Evolutionary conservation across 2,888 invertebrate species (phyloP).

Genomic region (Lumbricus terrestris): DNA sequence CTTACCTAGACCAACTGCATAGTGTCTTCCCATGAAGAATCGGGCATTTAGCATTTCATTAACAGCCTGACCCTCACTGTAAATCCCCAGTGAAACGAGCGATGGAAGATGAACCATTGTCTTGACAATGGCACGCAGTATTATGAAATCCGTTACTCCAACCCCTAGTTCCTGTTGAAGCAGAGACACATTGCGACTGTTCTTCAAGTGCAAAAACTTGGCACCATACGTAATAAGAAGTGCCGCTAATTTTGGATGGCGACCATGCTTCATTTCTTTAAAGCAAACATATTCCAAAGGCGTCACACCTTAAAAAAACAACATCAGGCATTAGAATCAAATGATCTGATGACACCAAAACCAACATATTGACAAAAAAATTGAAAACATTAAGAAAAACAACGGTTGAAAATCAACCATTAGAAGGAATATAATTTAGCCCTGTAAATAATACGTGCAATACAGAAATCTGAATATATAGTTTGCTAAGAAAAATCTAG

Average conservation of each 20-base stretch:
- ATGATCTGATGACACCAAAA: background rate
- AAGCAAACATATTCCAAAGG: constrained; percentile 55
- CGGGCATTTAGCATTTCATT: background rate
- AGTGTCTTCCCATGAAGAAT: constrained; percentile 6
- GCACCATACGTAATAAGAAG: constrained; percentile 55
- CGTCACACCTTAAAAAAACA: constrained; percentile 44
- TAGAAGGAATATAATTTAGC: too few relatives aligned
- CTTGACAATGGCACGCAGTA: constrained; percentile 46
- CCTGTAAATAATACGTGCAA: too few relatives aligned
- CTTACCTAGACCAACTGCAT: constrained; percentile 25
- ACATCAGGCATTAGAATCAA: background rate
- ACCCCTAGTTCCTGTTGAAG: constrained; percentile 48
- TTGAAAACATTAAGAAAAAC: too few relatives aligned
- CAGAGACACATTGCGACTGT: constrained; percentile 46
- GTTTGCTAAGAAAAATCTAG: too few relatives aligned
- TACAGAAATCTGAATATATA: too few relatives aligned
- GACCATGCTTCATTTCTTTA: constrained; percentile 45
- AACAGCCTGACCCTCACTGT: constrained; percentile 27
- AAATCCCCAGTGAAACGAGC: constrained; percentile 42
- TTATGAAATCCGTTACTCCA: constrained; percentile 33
- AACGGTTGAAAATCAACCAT: too few relatives aligned
- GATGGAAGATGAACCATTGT: constrained; percentile 46
- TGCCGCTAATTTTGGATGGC: constrained; percentile 50
- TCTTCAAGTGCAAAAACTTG: constrained; percentile 44
- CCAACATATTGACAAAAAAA: background rate